Conservation (phyloP, 35 echinoderm and acorn worm genomes). For the Lytechinus pictus region DNA sequence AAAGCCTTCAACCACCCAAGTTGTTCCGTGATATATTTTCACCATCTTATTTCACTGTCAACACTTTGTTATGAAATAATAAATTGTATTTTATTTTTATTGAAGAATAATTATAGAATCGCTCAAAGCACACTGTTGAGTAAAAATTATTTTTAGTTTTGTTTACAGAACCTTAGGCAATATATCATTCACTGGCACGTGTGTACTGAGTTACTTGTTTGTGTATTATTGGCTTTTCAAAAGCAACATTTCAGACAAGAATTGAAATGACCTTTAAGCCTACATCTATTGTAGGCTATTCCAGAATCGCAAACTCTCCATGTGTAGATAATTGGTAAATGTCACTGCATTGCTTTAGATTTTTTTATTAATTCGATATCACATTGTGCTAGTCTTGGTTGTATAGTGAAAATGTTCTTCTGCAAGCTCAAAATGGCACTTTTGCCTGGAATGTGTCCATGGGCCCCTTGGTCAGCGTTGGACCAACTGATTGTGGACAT, state of each 20-base stretch:
- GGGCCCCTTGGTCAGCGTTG: no score
- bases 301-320: no score
- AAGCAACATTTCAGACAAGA: neutral
- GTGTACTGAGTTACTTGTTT: neutral
- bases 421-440: no score
- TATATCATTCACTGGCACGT: neutral
- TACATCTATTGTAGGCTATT: no score
- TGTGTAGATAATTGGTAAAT: no score
- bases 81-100: neutral
- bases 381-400: no score
- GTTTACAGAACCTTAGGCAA: neutral
- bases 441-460: no score
- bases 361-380: no score
- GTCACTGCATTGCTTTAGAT: no score
- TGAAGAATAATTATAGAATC: neutral
- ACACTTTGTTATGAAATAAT: neutral
- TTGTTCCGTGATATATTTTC: neutral
- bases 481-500: no score
- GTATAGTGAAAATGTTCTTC: no score
- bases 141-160: neutral
- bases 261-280: no score
- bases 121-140: neutral
- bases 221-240: neutral
- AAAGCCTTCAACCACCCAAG: neutral
- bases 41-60: neutral